Base-by-base conservation (phyloP, 2,888 invertebrate genomes). In the Erebia aethiops region DNA sequence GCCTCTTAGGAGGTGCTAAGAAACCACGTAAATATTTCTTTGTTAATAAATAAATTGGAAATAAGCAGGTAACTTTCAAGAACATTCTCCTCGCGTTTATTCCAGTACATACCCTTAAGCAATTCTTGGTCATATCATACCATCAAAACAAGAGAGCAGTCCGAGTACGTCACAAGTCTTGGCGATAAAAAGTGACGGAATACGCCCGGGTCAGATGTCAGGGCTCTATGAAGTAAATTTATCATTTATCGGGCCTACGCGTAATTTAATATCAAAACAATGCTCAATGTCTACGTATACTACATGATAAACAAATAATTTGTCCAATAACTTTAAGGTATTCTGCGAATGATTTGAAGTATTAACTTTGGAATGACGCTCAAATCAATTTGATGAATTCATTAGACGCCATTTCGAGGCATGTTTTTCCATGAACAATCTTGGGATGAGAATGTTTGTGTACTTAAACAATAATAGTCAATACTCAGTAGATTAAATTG, bases 131-230 rank as follows among this genome's bases (percentile, higher is more conserved):
- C 13, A 13, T 21, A 35, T 21, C 21, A 49, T 14, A 49, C 21
- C 16, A 62, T 21, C 62, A 62, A 49, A 49, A 62, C 62, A 62
- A 7, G 62, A 62, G 49, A 62, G 46, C 49, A 61, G 5, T 18
- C 18, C 5, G 13, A 5, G 21, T 67, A 72, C 71, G 72, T 74
- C 73, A 76, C 73, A 52, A 72, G 68, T 67, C 63, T 75, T 73
- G 54, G 68, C 72, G 65, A 69, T 73, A 71, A 74, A 71, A 74
- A 71, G 73, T 73, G 67, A 69, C 63, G 67, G 69, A 62, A 69
- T 61, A 60, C 69, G 67, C 46, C 43, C 66, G 54, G 77, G 74
- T 76, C 77, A 73, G 51, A 74, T 73, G 77, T 74, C 77, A 75
- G 14, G 71, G 74, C 56, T 71, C 64, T 60, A 58, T 62, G 52